These are phyloP conservation scores for Acrocyrtus sp. DNA, from an alignment of 2,888 invertebrate genomes.

Conservation along the genomic window DNA sequence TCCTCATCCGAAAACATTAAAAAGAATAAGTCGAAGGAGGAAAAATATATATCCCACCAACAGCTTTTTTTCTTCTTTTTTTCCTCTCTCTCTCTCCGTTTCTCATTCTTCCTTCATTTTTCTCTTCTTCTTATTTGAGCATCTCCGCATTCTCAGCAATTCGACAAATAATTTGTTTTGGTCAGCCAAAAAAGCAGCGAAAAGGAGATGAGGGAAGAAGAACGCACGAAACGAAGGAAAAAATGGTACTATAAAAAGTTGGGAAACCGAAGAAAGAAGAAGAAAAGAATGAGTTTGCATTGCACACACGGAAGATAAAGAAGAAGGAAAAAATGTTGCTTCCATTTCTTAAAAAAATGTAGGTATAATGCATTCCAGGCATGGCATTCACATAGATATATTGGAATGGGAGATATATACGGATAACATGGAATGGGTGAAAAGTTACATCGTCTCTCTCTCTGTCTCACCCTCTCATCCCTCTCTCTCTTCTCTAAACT, in stretches of 20 bases:
- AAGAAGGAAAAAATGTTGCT: not conserved
- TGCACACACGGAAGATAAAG: slow-evolving; percentile 6
- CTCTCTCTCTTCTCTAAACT: slow-evolving; percentile 16
- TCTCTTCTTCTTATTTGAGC: slow-evolving; percentile 6
- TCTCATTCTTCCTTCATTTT: slow-evolving; percentile 16
- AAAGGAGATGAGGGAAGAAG: slow-evolving; percentile 16
- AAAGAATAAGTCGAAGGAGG: not conserved
- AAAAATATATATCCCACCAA: not conserved
- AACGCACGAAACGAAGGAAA: slow-evolving; percentile 9
- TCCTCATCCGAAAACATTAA: not conserved
- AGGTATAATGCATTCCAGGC: too few relatives aligned
- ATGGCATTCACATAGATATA: too few relatives aligned
- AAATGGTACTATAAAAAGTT: not conserved
- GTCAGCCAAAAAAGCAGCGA: slow-evolving; percentile 33
- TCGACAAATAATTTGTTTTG: slow-evolving; percentile 50
- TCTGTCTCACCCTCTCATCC: not conserved
- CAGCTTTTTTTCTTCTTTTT: slow-evolving; percentile 5
- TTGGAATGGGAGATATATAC: slow-evolving; percentile 6
- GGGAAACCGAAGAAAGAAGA: not conserved
- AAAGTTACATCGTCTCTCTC: slow-evolving; percentile 15
- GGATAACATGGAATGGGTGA: slow-evolving; percentile 14
- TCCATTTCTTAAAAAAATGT: not conserved
- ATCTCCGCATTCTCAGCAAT: slow-evolving; percentile 43
- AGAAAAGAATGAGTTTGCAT: slow-evolving; percentile 18
- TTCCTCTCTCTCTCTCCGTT: slow-evolving; percentile 16